These are phyloP conservation scores for Acromyrmex echinatior DNA, from an alignment of 1,140 invertebrate species.

Conservation along the genomic window DNA sequence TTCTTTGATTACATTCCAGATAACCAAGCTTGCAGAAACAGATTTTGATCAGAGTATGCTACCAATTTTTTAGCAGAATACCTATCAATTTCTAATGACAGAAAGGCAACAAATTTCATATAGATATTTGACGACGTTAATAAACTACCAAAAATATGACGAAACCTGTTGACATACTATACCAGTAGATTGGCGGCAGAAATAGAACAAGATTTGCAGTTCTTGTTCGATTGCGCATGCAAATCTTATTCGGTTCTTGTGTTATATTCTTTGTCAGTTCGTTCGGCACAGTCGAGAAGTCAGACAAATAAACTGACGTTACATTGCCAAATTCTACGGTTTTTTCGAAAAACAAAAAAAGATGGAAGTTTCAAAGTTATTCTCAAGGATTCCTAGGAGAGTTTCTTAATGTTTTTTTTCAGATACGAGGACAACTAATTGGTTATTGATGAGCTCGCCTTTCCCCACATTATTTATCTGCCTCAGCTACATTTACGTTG, in stretches of 20 bases:
- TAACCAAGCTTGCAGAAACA: too few species aligned
- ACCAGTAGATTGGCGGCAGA: too few species aligned
- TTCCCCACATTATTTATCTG: constrained; percentile 93
- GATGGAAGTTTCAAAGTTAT: not conserved
- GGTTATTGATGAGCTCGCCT: constrained; percentile 94
- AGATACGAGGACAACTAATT: constrained; percentile 94
- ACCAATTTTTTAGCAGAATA: too few species aligned
- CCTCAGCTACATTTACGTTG: constrained; percentile 91
- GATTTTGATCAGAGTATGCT: too few species aligned
- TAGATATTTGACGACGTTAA: too few species aligned
- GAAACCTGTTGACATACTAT: too few species aligned
- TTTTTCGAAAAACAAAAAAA: not conserved
- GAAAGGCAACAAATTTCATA: too few species aligned
- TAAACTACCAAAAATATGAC: too few species aligned
- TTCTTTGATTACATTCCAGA: too few species aligned
- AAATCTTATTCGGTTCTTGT: not conserved
- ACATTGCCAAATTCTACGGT: not conserved
- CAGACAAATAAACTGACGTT: not conserved
- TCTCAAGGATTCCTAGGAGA: not conserved
- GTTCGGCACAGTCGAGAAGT: not conserved
- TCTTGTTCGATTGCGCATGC: too few species aligned
- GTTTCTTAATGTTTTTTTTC: constrained; percentile 66
- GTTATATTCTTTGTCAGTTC: not conserved
- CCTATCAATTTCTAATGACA: too few species aligned
- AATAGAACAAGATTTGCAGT: too few species aligned